Evolutionary conservation across 2,888 invertebrate species (phyloP), one percentile per base, ranked within the genome.

Genomic region (Notodonta ziczac): DNA sequence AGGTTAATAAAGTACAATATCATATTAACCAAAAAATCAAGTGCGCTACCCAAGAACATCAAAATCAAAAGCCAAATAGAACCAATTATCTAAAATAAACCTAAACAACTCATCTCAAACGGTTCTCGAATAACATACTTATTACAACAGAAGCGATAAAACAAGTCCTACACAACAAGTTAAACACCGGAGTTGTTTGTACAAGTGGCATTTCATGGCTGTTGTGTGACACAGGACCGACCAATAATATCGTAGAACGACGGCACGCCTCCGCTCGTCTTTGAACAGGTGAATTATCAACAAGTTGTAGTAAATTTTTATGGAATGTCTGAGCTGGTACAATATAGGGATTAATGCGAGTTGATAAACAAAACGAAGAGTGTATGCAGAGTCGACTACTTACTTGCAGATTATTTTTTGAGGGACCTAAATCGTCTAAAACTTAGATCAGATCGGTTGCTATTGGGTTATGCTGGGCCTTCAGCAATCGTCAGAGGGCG

Each of bases 201-300:
- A 65, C 72, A 76, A 73, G 65, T 66, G 73, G 63, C 57, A 60
- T 73, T 35, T 66, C 65, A 69, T 61, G 68, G 57, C 32, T 61
- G 65, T 61, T 67, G 65, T 67, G 64, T 51, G 57, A 57, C 54
- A 52, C 48, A 50, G 24, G 69, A 63, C 56, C 55, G 65, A 66
- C 74, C 74, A 75, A 75, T 75, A 58, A 63, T 58, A 74, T 44
- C 16, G 59, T 48, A n/a, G 68, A 53, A 67, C 61, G 58, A 12
- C n/a, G 72, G 46, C 74, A 75, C 74, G 67, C 74, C 74, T 73
- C 63, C 59, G 42, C 63, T 66, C 56, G 67, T 56, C 67, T 68
- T 65, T 54, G 58, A 57, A 39, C 70, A 66, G 68, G 73, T 59
- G 69, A 65, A n/a, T n/a, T 65, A 66, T 74, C 68, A 76, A 63